These are phyloP conservation scores for Dendronephthya gigantea DNA, from an alignment of 64 coral and sea anemone genomes.

Conservation along the genomic window DNA sequence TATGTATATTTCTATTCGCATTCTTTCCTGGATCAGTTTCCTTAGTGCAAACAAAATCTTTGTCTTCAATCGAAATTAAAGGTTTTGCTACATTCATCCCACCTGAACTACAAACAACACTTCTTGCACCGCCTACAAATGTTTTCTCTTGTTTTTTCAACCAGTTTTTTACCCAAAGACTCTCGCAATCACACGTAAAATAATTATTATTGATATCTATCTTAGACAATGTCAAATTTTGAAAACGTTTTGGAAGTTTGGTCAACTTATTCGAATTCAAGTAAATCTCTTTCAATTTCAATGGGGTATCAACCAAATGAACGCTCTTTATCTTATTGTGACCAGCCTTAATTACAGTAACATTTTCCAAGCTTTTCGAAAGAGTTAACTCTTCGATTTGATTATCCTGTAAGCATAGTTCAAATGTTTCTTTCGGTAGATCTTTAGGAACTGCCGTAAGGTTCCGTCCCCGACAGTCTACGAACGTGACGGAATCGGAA, in stretches of 20 bases:
- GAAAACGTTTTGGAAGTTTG: conserved; percentile 27
- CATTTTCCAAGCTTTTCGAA: conserved; percentile 30
- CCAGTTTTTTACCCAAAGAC: conserved; percentile 53
- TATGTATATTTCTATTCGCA: neutral
- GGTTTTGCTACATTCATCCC: conserved; percentile 18
- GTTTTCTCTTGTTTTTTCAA: conserved; percentile 1
- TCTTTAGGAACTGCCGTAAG: conserved; percentile 25
- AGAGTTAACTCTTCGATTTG: conserved; percentile 23
- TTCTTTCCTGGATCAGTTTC: neutral
- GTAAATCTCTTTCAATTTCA: conserved; percentile 22
- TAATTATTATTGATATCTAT: conserved; percentile 36
- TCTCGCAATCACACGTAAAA: conserved; percentile 51
- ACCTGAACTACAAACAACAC: conserved; percentile 38
- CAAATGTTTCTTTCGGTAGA: conserved; percentile 26
- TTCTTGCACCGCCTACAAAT: conserved; percentile 21
- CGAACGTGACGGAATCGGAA: conserved; percentile 21
- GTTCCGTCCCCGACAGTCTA: conserved; percentile 32
- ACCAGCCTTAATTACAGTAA: conserved; percentile 29
- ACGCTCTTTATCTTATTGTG: conserved; percentile 34
- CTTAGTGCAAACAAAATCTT: conserved; percentile 49
- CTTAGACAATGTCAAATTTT: conserved; percentile 21
- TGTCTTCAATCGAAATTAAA: conserved; percentile 12
- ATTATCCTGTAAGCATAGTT: conserved; percentile 39
- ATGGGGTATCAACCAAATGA: conserved; percentile 11
- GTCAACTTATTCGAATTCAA: conserved; percentile 51